Conservation (phyloP, 1,140 invertebrate species). For the Drosophila burlai region DNA sequence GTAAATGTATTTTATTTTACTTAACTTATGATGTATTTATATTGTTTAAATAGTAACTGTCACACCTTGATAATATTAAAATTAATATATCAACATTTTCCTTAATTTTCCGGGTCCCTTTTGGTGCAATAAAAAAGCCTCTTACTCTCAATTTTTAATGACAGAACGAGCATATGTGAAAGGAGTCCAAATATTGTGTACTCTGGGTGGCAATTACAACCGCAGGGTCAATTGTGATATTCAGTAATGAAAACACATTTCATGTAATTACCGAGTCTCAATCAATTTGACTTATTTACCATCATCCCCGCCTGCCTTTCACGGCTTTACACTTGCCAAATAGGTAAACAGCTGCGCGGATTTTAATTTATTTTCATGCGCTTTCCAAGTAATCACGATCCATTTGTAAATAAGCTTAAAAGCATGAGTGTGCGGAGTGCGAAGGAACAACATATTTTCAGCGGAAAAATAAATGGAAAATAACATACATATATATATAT, state of each 20-base stretch:
- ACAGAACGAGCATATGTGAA: neutral
- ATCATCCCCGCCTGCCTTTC: too few species aligned
- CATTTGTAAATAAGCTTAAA: constrained; percentile 44
- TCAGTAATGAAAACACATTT: constrained; percentile 34
- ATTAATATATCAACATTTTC: neutral
- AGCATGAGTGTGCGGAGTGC: neutral
- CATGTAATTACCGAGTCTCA: constrained; percentile 32
- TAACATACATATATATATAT: neutral
- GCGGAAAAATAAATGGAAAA: constrained; percentile 14
- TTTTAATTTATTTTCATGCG: constrained; percentile 51
- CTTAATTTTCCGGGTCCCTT: neutral
- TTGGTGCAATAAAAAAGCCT: neutral
- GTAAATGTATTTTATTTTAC: neutral
- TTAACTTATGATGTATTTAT: neutral
- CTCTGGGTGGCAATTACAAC: constrained; percentile 17
- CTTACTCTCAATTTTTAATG: constrained; percentile 4
- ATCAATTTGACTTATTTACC: constrained; percentile 54
- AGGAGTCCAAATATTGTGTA: constrained; percentile 27
- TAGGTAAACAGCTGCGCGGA: constrained; percentile 33
- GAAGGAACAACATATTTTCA: constrained; percentile 36
- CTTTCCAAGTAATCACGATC: constrained; percentile 41
- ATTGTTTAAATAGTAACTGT: neutral
- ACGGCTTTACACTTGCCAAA: constrained; percentile 1
- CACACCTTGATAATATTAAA: neutral
- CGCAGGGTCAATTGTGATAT: constrained; percentile 23